These are phyloP conservation scores for Vollenhovia emeryi DNA, from an alignment of 1,140 invertebrate genomes.

Conservation along the genomic window DNA sequence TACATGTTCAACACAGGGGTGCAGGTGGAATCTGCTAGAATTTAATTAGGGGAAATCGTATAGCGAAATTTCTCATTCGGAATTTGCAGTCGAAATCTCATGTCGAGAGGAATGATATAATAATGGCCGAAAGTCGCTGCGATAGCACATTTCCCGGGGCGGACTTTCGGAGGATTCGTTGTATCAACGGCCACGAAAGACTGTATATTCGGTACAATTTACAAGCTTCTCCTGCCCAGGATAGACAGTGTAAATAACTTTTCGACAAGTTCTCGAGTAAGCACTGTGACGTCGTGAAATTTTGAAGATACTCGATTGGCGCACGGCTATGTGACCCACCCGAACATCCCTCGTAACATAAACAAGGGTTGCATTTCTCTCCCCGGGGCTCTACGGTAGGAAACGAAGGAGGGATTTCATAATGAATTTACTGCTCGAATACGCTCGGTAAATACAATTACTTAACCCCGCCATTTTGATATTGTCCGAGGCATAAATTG, in stretches of 20 bases:
- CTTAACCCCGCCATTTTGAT: conserved; percentile 62
- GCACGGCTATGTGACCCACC: conserved; percentile 39
- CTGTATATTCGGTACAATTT: conserved; percentile 30
- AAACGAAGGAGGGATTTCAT: conserved; percentile 44
- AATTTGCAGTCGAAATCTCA: not conserved
- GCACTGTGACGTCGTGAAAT: conserved; percentile 62
- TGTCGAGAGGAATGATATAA: not conserved
- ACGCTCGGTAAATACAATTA: conserved; percentile 72
- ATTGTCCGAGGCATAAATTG: conserved; percentile 9
- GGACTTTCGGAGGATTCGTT: not conserved
- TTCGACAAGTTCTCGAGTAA: conserved; percentile 44
- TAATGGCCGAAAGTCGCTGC: not conserved
- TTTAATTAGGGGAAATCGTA: not conserved
- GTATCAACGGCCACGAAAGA: conserved; percentile 13
- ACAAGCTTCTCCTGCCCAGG: not conserved
- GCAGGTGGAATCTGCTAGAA: not conserved
- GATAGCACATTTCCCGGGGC: not conserved
- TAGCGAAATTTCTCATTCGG: not conserved
- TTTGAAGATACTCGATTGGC: conserved; percentile 69
- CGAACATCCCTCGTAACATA: conserved; percentile 70
- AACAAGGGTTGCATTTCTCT: conserved; percentile 66
- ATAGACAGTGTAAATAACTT: conserved; percentile 26
- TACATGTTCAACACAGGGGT: not conserved
- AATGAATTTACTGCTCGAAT: conserved; percentile 66
- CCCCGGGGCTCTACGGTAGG: conserved; percentile 36